Evolutionary conservation across 2,113 vertebrate genomes (phyloP).

Genomic region (Micromys minutus): DNA sequence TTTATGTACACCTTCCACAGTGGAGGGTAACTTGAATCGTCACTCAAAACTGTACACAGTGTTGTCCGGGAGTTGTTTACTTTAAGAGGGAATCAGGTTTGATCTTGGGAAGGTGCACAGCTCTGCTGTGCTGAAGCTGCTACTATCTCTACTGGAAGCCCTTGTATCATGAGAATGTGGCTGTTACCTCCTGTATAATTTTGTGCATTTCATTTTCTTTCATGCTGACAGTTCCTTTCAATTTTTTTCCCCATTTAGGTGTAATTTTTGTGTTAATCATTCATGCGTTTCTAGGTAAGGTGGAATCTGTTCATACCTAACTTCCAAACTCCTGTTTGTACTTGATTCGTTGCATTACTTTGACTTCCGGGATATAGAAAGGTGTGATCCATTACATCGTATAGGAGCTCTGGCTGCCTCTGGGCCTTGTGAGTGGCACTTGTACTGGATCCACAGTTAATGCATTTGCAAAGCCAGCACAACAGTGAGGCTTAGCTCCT

Average conservation of each 20-base stretch:
- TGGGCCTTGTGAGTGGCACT: rapidly evolving
- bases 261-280: slow-evolving; percentile 95
- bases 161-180: slow-evolving; percentile 68
- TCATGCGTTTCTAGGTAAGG: slow-evolving; percentile 99
- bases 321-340: slow-evolving; percentile 79
- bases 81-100: neutral
- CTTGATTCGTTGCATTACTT: slow-evolving; percentile 52
- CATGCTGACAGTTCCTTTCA: slow-evolving; percentile 89
- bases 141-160: neutral
- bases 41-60: neutral
- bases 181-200: slow-evolving; percentile 80
- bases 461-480: neutral
- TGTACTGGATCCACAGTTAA: neutral
- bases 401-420: rapidly evolving
- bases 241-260: slow-evolving; percentile 94
- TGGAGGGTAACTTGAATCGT: neutral
- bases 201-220: slow-evolving; percentile 87
- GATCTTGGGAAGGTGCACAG: neutral
- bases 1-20: rapidly evolving
- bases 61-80: neutral
- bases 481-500: neutral
- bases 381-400: rapidly evolving
- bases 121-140: neutral
- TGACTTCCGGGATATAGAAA: neutral
- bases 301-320: slow-evolving; percentile 88